Percentiles rank a stretch among this genome's conserved stretches.
Conservation (phyloP, 2,888 invertebrate species). For the Zygothrica quintamaculata region DNA sequence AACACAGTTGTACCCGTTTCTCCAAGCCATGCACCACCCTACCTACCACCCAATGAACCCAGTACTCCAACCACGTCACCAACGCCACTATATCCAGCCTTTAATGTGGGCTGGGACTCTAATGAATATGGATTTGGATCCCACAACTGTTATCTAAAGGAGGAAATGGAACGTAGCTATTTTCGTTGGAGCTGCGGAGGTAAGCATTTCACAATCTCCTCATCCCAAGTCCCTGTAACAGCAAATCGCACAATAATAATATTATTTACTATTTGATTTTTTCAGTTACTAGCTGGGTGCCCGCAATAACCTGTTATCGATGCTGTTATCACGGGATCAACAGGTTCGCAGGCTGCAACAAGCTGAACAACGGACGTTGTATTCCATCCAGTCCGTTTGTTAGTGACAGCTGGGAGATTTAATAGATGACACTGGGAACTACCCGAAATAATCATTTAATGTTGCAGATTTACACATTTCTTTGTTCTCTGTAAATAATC, state of each 20-base stretch:
- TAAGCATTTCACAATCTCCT: constrained; percentile 42
- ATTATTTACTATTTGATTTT: neutral
- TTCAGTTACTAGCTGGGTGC: constrained; percentile 51
- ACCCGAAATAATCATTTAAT: too few species aligned
- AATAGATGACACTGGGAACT: too few species aligned
- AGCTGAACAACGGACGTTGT: constrained; percentile 53
- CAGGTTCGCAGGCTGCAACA: constrained; percentile 69
- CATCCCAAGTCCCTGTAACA: neutral
- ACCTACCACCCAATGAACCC: too few species aligned
- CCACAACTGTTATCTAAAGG: constrained; percentile 62
- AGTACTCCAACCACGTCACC: constrained; percentile 2
- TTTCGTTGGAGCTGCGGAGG: constrained; percentile 52
- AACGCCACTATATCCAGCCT: constrained; percentile 18
- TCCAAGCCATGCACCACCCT: neutral
- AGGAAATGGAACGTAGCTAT: constrained; percentile 50
- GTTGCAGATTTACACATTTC: too few species aligned
- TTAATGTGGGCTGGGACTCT: constrained; percentile 26
- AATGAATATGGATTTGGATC: constrained; percentile 3
- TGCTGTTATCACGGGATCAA: constrained; percentile 62
- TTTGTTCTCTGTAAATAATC: too few species aligned
- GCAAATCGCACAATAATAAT: neutral
- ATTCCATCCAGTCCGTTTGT: neutral
- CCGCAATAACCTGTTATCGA: constrained; percentile 63
- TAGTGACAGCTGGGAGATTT: too few species aligned
- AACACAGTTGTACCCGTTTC: too few species aligned